These are phyloP conservation scores for Nephrotoma flavescens DNA, from an alignment of 2,888 invertebrate species.

Conservation along the genomic window DNA sequence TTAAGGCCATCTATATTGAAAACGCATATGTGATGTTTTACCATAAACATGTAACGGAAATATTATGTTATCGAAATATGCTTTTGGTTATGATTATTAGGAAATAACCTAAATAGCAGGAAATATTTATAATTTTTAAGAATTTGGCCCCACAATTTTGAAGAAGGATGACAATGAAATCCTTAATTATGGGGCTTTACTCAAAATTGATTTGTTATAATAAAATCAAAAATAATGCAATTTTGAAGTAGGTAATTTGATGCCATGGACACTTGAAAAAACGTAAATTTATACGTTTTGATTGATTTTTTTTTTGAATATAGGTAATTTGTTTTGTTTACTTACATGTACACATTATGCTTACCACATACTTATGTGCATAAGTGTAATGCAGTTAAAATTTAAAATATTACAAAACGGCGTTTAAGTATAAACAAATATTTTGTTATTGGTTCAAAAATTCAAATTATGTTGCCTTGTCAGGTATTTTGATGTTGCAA, in stretches of 20 bases:
- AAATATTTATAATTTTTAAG: too few species aligned
- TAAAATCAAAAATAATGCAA: background rate
- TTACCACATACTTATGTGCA: background rate
- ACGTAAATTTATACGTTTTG: background rate
- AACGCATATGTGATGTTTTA: background rate
- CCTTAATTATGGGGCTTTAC: too few species aligned
- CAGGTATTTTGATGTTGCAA: too few species aligned
- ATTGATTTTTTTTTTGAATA: background rate
- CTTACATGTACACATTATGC: background rate
- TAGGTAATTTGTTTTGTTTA: background rate
- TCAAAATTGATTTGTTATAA: too few species aligned
- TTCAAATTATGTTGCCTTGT: too few species aligned
- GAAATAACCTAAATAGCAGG: too few species aligned
- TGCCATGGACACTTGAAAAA: background rate
- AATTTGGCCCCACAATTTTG: too few species aligned
- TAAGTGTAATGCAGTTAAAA: background rate
- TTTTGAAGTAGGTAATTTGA: background rate
- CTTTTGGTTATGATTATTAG: background rate
- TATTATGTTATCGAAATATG: background rate
- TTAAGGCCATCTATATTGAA: background rate
- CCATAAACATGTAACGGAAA: background rate
- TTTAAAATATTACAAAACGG: background rate
- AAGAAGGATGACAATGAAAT: background rate
- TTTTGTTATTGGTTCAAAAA: too few species aligned
- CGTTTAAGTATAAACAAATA: too few species aligned